Percentiles rank a stretch among this genome's conserved stretches.
phyloP scores from a whole-genome alignment of 2,888 invertebrate species.

The Steromphala cineraria region DNA sequence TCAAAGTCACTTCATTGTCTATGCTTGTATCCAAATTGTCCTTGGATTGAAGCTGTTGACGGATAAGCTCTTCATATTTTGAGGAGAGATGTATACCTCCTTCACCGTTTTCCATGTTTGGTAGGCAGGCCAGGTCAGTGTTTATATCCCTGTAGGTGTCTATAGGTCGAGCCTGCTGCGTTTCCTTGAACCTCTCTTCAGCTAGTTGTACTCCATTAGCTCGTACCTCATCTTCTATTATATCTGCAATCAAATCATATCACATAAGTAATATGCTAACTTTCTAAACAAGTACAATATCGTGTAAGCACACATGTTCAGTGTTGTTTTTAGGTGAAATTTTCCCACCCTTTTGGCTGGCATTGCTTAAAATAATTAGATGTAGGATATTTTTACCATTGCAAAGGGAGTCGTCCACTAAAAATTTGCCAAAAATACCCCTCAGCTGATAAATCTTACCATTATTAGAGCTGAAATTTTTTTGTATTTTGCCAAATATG shows the following conservation, averaged over 20 bases:
- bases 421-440: too few relatives aligned
- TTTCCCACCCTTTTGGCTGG: too few relatives aligned
- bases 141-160: constrained; percentile 30
- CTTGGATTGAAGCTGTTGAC: constrained; percentile 50
- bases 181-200: constrained; percentile 42
- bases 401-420: too few relatives aligned
- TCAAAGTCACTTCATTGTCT: constrained; percentile 24
- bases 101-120: constrained; percentile 28
- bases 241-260: constrained; percentile 40
- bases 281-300: too few relatives aligned
- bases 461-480: too few relatives aligned
- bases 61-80: constrained; percentile 55
- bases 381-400: too few relatives aligned
- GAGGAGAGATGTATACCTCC: constrained; percentile 42
- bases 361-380: too few relatives aligned
- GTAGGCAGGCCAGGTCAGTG: constrained; percentile 12
- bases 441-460: too few relatives aligned
- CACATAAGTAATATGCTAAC: background rate
- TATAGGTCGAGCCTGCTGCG: constrained; percentile 20
- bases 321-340: too few relatives aligned
- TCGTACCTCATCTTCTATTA: constrained; percentile 54
- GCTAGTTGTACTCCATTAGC: constrained; percentile 30
- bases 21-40: constrained; percentile 31
- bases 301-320: too few relatives aligned
- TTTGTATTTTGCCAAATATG: too few relatives aligned